Conservation (phyloP, 2,888 invertebrate genomes). For the Dioctria linearis region DNA sequence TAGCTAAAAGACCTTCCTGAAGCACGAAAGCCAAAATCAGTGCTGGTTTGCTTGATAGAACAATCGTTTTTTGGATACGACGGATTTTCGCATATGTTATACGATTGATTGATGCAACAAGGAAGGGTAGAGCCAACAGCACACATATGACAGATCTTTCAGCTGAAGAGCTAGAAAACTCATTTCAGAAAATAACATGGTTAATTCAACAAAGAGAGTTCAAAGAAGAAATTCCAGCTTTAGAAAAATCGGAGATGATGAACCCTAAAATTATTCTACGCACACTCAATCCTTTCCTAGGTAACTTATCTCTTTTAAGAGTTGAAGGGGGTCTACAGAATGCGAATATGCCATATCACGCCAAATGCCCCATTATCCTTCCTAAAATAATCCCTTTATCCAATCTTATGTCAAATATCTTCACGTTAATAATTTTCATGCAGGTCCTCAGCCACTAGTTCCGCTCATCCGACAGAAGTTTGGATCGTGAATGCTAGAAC, state of each 20-base stretch:
- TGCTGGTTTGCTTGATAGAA: too few relatives aligned
- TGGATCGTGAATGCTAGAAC: constrained; percentile 27
- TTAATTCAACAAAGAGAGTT: not conserved
- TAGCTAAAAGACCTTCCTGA: not conserved
- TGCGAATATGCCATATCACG: constrained; percentile 20
- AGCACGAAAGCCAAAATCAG: not conserved
- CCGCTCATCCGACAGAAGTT: constrained; percentile 22
- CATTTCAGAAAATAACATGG: not conserved
- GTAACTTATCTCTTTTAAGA: not conserved
- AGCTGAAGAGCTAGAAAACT: not conserved
- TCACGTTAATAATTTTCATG: constrained; percentile 40
- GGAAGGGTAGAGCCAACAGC: not conserved
- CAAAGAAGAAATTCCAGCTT: too few relatives aligned
- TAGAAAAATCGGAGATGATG: too few relatives aligned
- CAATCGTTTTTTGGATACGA: not conserved
- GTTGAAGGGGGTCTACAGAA: constrained; percentile 5
- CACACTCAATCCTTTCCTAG: constrained; percentile 22
- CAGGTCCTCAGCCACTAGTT: constrained; percentile 26
- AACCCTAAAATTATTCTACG: not conserved
- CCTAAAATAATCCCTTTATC: constrained; percentile 20
- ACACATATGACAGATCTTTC: not conserved
- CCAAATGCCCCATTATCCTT: not conserved
- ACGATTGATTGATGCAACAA: too few relatives aligned
- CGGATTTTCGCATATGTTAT: not conserved
- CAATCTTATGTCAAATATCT: constrained; percentile 14